Conservation (phyloP, 2,888 invertebrate species). For the Lathronympha strigana region DNA sequence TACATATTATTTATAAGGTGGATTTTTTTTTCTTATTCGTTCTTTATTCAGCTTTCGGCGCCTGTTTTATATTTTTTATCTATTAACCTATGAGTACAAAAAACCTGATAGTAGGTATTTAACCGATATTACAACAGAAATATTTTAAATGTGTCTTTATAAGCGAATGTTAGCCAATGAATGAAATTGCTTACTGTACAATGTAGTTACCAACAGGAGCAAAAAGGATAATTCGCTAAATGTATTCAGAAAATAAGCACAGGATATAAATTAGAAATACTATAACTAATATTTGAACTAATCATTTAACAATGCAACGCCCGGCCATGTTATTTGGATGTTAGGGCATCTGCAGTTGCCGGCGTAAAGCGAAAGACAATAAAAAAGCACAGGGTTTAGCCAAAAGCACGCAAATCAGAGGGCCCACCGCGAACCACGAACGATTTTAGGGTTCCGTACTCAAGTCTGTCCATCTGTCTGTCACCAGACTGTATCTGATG, state of each 20-base stretch:
- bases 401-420: no score
- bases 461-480: no score
- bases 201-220: neutral
- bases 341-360: neutral
- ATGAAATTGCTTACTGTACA: neutral
- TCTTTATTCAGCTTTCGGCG: no score
- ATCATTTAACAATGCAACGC: constrained; percentile 4
- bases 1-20: constrained; percentile 1
- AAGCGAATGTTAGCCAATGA: neutral
- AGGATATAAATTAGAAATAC: constrained; percentile 18
- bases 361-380: neutral
- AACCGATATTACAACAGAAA: neutral
- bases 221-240: neutral
- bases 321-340: neutral
- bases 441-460: no score
- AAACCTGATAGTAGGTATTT: neutral
- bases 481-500: no score
- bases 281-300: constrained; percentile 30
- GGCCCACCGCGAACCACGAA: no score
- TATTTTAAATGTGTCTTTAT: neutral
- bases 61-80: no score
- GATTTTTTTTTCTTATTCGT: neutral
- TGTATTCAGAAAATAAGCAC: neutral
- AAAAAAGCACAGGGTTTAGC: no score
- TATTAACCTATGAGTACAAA: no score